Evolutionary conservation across 2,113 vertebrate genomes (phyloP), one percentile per base, ranked within the genome.

Genomic region (Prionailurus viverrinus): DNA sequence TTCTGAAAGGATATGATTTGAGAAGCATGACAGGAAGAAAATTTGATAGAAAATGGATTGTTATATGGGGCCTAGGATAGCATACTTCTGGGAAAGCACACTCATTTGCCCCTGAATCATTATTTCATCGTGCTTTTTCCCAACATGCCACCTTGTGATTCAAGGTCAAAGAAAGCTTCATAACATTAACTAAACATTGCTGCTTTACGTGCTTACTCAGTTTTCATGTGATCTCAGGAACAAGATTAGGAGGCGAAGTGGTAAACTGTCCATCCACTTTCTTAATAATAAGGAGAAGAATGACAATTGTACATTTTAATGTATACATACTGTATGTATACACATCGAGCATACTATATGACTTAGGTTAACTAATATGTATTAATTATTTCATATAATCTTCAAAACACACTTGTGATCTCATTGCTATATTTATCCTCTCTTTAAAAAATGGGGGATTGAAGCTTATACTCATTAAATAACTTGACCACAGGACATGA

Each of bases 1-100:
- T 93, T 96, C 29, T 92, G 69, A 97, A 13, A 33, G 18, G 41
- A n/a, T 76, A 29, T 53, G 21, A 48, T 74, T 87, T 89, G 16
- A 92, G 16, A 92, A 3, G 1, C 4, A 48, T 84, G 9, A 53
- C 8, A 27, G 21, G 36, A 85, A 81, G 51, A 94, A 27, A 5
- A 19, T 39, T 58, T 90, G 31, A 79, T 5, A 31, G 7, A 55
- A 83, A 88, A 45, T 21, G 68, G 41, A 93, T 74, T 65, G 10
- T 69, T 51, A 5, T 25, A 36, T 51, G 36, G n/a, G 5, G 2
- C 12, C 27, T 36, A 29, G 13, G 39, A 55, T 45, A 25, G 48
- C 45, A 31, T n/a, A 31, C 39, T 74, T 41, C 5, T 83, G 66
- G 69, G 95, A 89, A 89, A 51, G 10, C 23, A 48, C 41, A 13